These are phyloP conservation scores for Drosophila emarginata DNA, from an alignment of 2,888 invertebrate species.

Conservation along the genomic window DNA sequence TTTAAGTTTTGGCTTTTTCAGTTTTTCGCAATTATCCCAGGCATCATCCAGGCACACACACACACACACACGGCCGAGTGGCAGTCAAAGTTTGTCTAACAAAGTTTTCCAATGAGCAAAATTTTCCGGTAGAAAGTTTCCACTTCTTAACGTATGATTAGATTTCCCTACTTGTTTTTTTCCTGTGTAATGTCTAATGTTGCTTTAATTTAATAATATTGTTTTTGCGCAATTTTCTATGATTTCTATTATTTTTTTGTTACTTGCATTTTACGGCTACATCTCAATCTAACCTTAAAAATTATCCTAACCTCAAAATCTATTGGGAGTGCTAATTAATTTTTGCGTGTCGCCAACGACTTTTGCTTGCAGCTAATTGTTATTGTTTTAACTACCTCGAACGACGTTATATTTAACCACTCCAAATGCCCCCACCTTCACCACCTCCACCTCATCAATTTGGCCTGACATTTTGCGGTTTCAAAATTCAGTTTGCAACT, in stretches of 20 bases:
- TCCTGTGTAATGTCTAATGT: conserved; percentile 14
- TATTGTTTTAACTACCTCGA: conserved; percentile 67
- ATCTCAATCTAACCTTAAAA: conserved; percentile 29
- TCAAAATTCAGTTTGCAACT: conserved; percentile 36
- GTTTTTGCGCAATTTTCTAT: conserved; percentile 20
- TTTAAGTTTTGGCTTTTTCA: conserved; percentile 68
- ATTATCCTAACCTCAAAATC: conserved; percentile 25
- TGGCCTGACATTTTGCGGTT: conserved; percentile 43
- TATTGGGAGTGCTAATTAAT: conserved; percentile 63
- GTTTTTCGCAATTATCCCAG: conserved; percentile 65
- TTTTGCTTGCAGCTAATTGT: conserved; percentile 71
- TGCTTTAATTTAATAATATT: conserved; percentile 36
- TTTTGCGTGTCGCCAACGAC: conserved; percentile 70
- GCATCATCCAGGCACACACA: conserved; percentile 6
- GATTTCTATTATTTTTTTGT: conserved; percentile 18
- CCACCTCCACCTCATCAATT: conserved; percentile 15
- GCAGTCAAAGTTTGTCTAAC: conserved; percentile 41
- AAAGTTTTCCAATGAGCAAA: conserved; percentile 54
- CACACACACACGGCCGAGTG: neutral
- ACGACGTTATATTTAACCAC: conserved; percentile 34
- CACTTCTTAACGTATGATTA: conserved; percentile 40
- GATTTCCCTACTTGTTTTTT: conserved; percentile 11
- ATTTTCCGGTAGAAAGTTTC: conserved; percentile 66
- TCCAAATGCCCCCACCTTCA: neutral
- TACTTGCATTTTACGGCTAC: conserved; percentile 48